phyloP scores from a whole-genome alignment of 2,797 vertebrate species.

The Nannoperca australis region DNA sequence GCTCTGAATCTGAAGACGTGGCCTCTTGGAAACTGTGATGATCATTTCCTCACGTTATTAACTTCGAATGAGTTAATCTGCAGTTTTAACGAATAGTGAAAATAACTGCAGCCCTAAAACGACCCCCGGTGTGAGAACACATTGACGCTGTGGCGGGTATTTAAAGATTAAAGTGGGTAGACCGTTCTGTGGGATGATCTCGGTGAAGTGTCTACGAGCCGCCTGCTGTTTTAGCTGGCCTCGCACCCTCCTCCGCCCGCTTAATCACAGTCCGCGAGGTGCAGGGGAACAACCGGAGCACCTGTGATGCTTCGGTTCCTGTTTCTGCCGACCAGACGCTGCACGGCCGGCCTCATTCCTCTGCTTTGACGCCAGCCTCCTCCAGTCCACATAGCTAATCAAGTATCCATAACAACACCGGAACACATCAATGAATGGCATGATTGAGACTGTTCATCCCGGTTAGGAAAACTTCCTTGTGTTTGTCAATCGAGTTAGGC shows the following conservation, averaged over 20 bases:
- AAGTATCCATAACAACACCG: constrained; percentile 76
- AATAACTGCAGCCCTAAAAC: neutral
- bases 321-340: constrained; percentile 20
- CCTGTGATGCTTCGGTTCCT: constrained; percentile 47
- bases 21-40: neutral
- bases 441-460: constrained; percentile 79
- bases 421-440: constrained; percentile 74
- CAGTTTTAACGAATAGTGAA: neutral
- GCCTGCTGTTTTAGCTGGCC: constrained; percentile 58
- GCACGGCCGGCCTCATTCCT: constrained; percentile 70
- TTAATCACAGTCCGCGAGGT: constrained; percentile 34
- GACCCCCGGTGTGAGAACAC: neutral
- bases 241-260: constrained; percentile 30
- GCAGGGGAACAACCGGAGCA: constrained; percentile 35
- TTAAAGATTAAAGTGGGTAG: constrained; percentile 37
- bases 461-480: constrained; percentile 76
- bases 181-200: constrained; percentile 19
- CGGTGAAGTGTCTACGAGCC: constrained; percentile 43
- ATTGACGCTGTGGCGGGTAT: constrained; percentile 11
- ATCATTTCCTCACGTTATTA: neutral
- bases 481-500: constrained; percentile 78
- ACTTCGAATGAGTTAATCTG: neutral
- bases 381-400: constrained; percentile 54
- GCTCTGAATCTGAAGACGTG: neutral
- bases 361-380: constrained; percentile 66